Evolutionary conservation across 2,797 vertebrate genomes (phyloP).

Genomic region (Etheostoma perlongum): DNA sequence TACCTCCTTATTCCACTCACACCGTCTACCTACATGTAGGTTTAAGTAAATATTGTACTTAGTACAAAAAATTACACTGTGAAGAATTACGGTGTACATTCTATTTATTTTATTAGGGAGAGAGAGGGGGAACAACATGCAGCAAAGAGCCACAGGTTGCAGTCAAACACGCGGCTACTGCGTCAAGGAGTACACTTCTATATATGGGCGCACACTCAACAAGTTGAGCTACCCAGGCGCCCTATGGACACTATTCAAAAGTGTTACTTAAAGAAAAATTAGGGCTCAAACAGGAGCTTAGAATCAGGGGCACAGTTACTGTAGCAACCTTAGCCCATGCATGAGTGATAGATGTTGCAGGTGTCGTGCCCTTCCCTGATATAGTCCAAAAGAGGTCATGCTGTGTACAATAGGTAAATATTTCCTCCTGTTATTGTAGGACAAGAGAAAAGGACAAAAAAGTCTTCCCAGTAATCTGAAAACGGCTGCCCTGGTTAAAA

Average conservation of each 20-base stretch:
- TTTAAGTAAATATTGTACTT: not conserved
- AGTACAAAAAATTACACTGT: no score
- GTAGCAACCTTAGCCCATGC: constrained; percentile 35
- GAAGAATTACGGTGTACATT: not conserved
- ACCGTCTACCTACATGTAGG: not conserved
- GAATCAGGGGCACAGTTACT: constrained; percentile 10
- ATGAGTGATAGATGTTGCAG: constrained; percentile 53
- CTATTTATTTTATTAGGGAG: no score
- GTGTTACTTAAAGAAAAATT: not conserved
- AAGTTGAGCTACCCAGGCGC: no score
- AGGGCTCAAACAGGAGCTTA: constrained; percentile 19
- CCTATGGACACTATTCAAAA: no score
- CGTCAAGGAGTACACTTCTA: no score
- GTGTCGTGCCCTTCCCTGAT: constrained; percentile 41
- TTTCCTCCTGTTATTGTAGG: constrained; percentile 36
- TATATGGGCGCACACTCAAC: no score
- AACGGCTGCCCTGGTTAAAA: no score
- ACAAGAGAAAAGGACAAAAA: constrained; percentile 26
- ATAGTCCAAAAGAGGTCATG: constrained; percentile 43
- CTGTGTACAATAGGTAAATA: constrained; percentile 3
- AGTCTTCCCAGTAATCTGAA: not conserved
- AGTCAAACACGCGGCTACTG: no score
- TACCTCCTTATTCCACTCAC: not conserved
- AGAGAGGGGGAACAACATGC: no score
- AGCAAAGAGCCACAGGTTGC: no score